Base-by-base conservation (phyloP, 2,113 vertebrate species). In the Acanthochromis polyacanthus region DNA sequence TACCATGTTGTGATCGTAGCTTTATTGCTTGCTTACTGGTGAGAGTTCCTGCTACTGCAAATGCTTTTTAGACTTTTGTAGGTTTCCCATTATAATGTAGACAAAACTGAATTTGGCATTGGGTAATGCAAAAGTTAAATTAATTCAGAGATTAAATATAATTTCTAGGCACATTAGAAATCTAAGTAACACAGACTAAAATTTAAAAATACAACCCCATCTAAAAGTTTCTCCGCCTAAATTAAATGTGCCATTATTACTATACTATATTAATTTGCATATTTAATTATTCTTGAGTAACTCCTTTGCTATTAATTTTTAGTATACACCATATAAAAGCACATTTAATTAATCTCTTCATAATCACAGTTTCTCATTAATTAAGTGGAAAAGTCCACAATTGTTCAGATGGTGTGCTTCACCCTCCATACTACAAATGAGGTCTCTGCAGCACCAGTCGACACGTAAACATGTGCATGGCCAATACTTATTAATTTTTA, bases 211-310 rank as follows among this genome's bases (percentile, higher is more conserved):
- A 43, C 32, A 36, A 36, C 7, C 32, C 40, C 12, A 12, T 43
- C 40, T 43, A 1, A 36, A 58, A 32, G 51, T 60, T 55, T 52
- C 3, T 50, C 17, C 64, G 58, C 19, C 22, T 61, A 51, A 6
- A 20, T 36, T 50, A 51, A 57, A 77, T 43, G 10, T 17, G 10
- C 16, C 62, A 71, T 67, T 28, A 53, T 32, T 32, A 6, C 0
- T 9, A 10, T 10, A n/a, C n/a, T n/a, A n/a, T 22, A 28, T 65
- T n/a, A 71, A 68, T 61, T 45, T 60, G 28, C 11, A 69, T 10
- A 23, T 69, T 57, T 59, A 71, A 61, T 67, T 48, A 23, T 60
- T 12, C 20, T 46, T 64, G 25, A 52, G 25, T 25, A 65, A 36
- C 25, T 30, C 36, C 19, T 59, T 59, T 71, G 55, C 32, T 23